Percentiles rank a stretch among this genome's conserved stretches.
Evolutionary conservation across 1,140 invertebrate species (phyloP).

Genomic region (Penaeus japonicus): DNA sequence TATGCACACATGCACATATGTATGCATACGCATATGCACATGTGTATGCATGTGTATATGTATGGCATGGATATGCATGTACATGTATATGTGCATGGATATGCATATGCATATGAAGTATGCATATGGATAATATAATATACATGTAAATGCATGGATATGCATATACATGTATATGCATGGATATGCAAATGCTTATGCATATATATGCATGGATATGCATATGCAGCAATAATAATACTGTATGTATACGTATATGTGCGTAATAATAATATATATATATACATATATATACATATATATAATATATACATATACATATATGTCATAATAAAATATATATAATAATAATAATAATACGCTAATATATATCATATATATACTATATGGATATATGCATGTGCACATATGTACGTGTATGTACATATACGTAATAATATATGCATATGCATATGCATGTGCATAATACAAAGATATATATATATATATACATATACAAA

Average conservation of each 20-base stretch:
- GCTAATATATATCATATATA: not conserved
- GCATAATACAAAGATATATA: too few relatives aligned
- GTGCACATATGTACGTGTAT: too few relatives aligned
- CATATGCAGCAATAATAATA: too few relatives aligned
- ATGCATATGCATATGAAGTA: not conserved
- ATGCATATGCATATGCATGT: too few relatives aligned
- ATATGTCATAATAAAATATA: not conserved
- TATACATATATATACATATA: conserved; percentile 33
- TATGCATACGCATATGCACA: conserved; percentile 8
- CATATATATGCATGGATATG: too few relatives aligned
- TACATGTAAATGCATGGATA: too few relatives aligned
- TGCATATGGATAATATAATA: not conserved
- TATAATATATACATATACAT: not conserved
- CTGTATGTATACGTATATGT: too few relatives aligned
- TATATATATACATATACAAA: too few relatives aligned
- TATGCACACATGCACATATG: conserved; percentile 4
- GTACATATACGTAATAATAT: too few relatives aligned
- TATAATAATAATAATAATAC: not conserved
- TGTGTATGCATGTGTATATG: conserved; percentile 12
- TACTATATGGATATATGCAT: too few relatives aligned
- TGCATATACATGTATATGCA: not conserved
- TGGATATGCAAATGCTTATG: too few relatives aligned
- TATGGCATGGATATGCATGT: not conserved
- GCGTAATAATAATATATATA: not conserved
- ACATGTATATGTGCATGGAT: not conserved